Evolutionary conservation across 2,888 invertebrate genomes (phyloP), one percentile per base, ranked within the genome.

Genomic region (Tridacna gigas): DNA sequence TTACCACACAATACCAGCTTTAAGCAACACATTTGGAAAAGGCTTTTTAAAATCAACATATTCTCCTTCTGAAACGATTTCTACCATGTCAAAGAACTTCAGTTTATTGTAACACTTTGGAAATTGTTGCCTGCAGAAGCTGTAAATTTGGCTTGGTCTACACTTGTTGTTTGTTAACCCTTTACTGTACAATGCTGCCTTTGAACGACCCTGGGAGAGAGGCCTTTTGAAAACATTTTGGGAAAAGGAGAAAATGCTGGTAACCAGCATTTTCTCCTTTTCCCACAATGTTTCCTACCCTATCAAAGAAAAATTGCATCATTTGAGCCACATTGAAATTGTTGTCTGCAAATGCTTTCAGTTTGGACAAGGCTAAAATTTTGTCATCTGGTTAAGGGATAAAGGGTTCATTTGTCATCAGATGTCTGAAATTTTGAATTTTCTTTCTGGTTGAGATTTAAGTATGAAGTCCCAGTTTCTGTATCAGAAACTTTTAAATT

Each of bases 191-290:
- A 22, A 11, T 15, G 63, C 11, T 13, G 63, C 63, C n/a, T 63
- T 22, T n/a, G 12, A n/a, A 63, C 63, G n/a, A 13, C 51, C 15
- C 51, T 51, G 51, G 12, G 15, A 15, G 12, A 51, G 51, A n/a
- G 63, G 63, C 63, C n/a, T 63, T 22, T 63, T 63, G 11, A 63
- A 63, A 11, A 63, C 51, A 63, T 63, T 11, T 12, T 63, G 22
- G n/a, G 22, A 63, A 63, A 63, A 63, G 63, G n/a, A 63, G 63
- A 63, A 63, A 63, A 15, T 63, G 63, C 63, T 63, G 9, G 9
- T 15, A 15, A 63, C n/a, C 9, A 63, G 63, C 18, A 63, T 15
- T 63, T 63, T 63, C 63, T 63, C 22, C 63, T 63, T 15, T 63
- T 15, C 9, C 22, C 22, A 63, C 63, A 63, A 15, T 51, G 15